Evolutionary conservation across 1,140 invertebrate genomes (phyloP), one percentile per base, ranked within the genome.

Genomic region (Meloidogyne chitwoodi): DNA sequence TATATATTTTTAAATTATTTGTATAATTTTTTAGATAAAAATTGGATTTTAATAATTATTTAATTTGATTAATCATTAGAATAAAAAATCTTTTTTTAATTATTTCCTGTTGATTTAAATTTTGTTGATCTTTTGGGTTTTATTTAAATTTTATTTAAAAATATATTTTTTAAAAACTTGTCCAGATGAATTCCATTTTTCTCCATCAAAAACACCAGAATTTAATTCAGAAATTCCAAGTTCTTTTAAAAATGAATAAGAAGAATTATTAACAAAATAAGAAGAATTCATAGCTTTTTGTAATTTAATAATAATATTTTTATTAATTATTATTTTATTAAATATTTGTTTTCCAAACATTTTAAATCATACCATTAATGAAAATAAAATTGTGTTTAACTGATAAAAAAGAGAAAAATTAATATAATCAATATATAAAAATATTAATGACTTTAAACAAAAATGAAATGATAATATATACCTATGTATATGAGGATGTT

Each of bases 401-500:
- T n/a, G n/a, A n/a, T n/a, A n/a, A n/a, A n/a, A n/a, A n/a, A n/a
- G n/a, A n/a, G n/a, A n/a, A n/a, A n/a, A n/a, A n/a, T n/a, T n/a
- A n/a, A n/a, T n/a, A n/a, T n/a, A n/a, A n/a, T n/a, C n/a, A n/a
- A n/a, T n/a, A n/a, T n/a, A n/a, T n/a, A n/a, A n/a, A n/a, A n/a
- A n/a, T n/a, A n/a, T n/a, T n/a, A n/a, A n/a, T n/a, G n/a, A n/a
- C n/a, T n/a, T n/a, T n/a, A n/a, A n/a, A n/a, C n/a, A n/a, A n/a
- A n/a, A n/a, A n/a, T n/a, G 91, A 92, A 0, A 93, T 93, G 86
- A 83, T 94, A 1, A 86, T 93, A 5, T 89, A 92, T 84, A 90
- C 95, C 29, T 93, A 92, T 86, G 87, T 91, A 68, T 90, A 90
- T 79, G 93, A 94, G 89, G 89, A 91, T 78, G 89, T 95, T 0